A percentile compares a stretch with the other conserved stretches of the same genome.
These are phyloP conservation scores for Crotophaga sulcirostris DNA, from an alignment of 2,113 vertebrate species.

Conservation along the genomic window DNA sequence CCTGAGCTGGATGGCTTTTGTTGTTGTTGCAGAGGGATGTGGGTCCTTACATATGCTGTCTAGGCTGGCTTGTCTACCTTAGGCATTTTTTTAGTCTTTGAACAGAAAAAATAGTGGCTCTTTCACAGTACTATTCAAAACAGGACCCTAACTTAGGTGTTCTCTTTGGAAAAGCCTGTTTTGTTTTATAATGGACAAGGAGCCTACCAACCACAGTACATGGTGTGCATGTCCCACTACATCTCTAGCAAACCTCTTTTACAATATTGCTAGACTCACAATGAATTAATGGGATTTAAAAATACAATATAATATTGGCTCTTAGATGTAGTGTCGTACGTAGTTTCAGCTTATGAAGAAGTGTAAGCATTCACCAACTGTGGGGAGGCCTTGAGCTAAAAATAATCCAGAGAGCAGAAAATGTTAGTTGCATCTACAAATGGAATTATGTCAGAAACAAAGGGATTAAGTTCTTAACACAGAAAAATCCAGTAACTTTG, in stretches of 20 bases:
- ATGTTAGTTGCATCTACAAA: constrained; percentile 22
- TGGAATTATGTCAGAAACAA: constrained; percentile 45
- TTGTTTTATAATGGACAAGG: background rate
- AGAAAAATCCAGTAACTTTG: constrained; percentile 44
- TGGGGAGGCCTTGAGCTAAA: background rate
- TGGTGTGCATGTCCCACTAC: background rate
- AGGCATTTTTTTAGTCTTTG: background rate
- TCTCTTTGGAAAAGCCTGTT: background rate
- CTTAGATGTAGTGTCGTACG: background rate
- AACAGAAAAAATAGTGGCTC: background rate
- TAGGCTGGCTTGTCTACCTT: background rate
- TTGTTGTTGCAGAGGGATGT: background rate
- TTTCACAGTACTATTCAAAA: background rate
- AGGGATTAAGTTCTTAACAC: constrained; percentile 53
- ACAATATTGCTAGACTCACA: background rate
- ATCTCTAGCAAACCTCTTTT: background rate
- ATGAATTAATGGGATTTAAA: background rate
- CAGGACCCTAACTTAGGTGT: background rate
- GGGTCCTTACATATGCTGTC: background rate
- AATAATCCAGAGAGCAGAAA: constrained; percentile 30
- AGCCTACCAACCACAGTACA: background rate
- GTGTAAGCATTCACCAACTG: background rate
- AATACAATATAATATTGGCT: background rate
- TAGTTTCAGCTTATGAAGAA: background rate
- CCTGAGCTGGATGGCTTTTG: background rate